A percentile compares a stretch with the other conserved stretches of the same genome.
Conservation (phyloP, 2,113 vertebrate genomes). For the Pleuronectes platessa region DNA sequence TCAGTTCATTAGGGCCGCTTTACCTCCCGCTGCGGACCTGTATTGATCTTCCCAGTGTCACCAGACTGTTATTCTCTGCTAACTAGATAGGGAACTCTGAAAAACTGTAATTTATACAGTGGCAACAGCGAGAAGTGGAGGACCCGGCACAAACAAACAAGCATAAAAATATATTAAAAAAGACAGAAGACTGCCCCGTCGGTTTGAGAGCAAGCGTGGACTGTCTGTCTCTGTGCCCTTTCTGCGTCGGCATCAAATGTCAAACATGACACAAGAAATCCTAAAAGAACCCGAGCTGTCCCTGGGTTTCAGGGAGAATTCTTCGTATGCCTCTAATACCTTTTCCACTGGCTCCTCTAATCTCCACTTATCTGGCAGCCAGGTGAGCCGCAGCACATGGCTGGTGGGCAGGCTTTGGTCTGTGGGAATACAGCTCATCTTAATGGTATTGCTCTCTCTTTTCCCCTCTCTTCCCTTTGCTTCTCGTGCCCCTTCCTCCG, state of each 20-base stretch:
- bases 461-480: slow-evolving; percentile 50
- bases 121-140: slow-evolving; percentile 36
- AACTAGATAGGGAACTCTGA: slow-evolving; percentile 64
- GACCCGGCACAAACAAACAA: slow-evolving; percentile 42
- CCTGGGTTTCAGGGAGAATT: slow-evolving; percentile 62
- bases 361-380: slow-evolving; percentile 78
- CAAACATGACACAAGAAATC: slow-evolving; percentile 69
- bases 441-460: slow-evolving; percentile 63
- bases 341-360: slow-evolving; percentile 71
- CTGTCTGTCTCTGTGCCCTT: slow-evolving; percentile 42
- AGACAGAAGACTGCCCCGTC: neutral
- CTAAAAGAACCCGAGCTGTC: slow-evolving; percentile 69
- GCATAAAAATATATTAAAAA: slow-evolving; percentile 32
- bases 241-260: slow-evolving; percentile 66
- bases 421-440: slow-evolving; percentile 73
- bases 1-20: slow-evolving; percentile 79
- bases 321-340: slow-evolving; percentile 65
- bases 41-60: slow-evolving; percentile 77
- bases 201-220: neutral
- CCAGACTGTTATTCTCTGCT: slow-evolving; percentile 66
- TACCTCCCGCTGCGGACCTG: slow-evolving; percentile 70
- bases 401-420: slow-evolving; percentile 77
- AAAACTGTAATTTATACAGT: slow-evolving; percentile 65
- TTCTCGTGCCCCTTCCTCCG: slow-evolving; percentile 60
- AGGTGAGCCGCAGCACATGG: slow-evolving; percentile 76